Percentiles rank a stretch among this genome's conserved stretches.
These are phyloP conservation scores for Dasyprocta punctata DNA, from an alignment of 2,113 vertebrate species.

Conservation along the genomic window DNA sequence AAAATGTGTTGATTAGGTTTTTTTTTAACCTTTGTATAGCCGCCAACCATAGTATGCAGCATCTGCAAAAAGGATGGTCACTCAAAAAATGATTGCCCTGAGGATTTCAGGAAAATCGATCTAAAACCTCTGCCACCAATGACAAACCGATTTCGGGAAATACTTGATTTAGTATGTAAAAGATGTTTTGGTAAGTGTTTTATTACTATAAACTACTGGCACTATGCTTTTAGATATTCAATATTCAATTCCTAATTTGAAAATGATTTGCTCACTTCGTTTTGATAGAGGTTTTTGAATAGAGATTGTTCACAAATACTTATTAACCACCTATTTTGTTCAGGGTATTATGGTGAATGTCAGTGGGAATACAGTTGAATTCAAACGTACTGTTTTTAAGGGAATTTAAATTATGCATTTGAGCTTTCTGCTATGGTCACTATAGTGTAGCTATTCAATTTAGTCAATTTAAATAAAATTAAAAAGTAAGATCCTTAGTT, in stretches of 20 bases:
- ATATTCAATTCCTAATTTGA: slow-evolving; percentile 47
- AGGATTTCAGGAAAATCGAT: slow-evolving; percentile 99
- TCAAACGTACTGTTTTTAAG: slow-evolving; percentile 31
- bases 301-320: background rate
- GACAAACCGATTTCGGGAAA: slow-evolving; percentile 94
- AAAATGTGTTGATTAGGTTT: slow-evolving; percentile 45
- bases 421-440: background rate
- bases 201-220: slow-evolving; percentile 32
- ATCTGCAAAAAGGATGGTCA: slow-evolving; percentile 99
- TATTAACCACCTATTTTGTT: background rate
- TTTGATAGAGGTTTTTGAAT: slow-evolving; percentile 28
- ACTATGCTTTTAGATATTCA: background rate
- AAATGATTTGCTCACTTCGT: slow-evolving; percentile 27
- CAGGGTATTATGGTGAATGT: background rate
- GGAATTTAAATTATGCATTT: background rate
- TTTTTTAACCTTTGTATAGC: slow-evolving; percentile 77
- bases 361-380: background rate
- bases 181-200: slow-evolving; percentile 93
- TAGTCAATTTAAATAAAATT: slow-evolving; percentile 45
- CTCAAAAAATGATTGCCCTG: slow-evolving; percentile 97
- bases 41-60: slow-evolving; percentile 98
- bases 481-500: slow-evolving; percentile 5
- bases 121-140: slow-evolving; percentile 95
- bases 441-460: background rate
- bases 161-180: slow-evolving; percentile 95